phyloP scores from a whole-genome alignment of 1,140 invertebrate genomes.

The Tenebrio molitor region DNA sequence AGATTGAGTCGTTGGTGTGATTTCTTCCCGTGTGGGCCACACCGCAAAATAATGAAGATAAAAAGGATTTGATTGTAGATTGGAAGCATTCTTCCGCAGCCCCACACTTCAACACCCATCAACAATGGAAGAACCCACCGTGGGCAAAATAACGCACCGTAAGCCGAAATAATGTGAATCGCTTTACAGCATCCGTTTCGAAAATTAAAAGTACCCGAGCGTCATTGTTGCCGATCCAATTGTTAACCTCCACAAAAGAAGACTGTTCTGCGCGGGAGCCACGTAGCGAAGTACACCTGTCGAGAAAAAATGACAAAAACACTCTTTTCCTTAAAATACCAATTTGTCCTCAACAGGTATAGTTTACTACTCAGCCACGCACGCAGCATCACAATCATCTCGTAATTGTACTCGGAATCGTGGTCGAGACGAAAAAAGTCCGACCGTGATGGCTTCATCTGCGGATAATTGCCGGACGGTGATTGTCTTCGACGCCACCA shows the following conservation, averaged over 20 bases:
- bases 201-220: conserved; percentile 1
- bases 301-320: no score
- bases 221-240: conserved; percentile 11
- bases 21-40: no score
- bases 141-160: conserved; percentile 9
- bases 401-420: conserved; percentile 9
- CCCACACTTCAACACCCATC: neutral
- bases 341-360: no score
- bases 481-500: conserved; percentile 3
- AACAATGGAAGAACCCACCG: conserved; percentile 9
- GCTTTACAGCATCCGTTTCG: neutral
- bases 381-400: conserved; percentile 7
- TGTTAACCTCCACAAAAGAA: neutral
- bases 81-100: neutral
- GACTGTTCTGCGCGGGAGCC: no score
- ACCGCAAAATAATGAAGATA: no score
- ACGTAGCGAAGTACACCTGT: no score
- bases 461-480: conserved; percentile 16
- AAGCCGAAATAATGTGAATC: conserved; percentile 20
- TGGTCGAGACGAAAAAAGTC: neutral
- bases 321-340: no score
- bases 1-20: no score
- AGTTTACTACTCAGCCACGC: no score
- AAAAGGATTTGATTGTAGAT: no score
- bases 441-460: conserved; percentile 34